Conservation (phyloP, 2,888 invertebrate genomes). For the Chrysolina oricalcia region DNA sequence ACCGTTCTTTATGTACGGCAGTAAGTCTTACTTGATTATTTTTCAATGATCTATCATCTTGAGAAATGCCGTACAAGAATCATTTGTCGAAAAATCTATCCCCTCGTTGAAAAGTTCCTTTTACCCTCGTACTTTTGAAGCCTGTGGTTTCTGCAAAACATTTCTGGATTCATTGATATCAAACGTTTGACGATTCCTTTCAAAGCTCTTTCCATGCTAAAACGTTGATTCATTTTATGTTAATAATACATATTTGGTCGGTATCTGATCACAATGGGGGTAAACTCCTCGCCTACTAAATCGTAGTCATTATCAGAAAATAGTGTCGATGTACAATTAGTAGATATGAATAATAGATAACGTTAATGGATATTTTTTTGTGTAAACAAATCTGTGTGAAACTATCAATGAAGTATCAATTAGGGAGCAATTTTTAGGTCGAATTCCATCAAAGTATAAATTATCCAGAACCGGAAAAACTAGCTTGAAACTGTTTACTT, state of each 20-base stretch:
- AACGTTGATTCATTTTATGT: background rate
- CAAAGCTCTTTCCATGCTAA: background rate
- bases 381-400: conserved; percentile 39
- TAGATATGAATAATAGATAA: conserved; percentile 35
- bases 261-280: background rate
- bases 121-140: too few relatives aligned
- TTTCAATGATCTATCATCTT: too few relatives aligned
- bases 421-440: conserved; percentile 11
- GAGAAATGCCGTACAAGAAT: too few relatives aligned
- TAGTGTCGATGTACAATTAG: conserved; percentile 42
- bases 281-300: conserved; percentile 10
- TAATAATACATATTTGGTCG: background rate
- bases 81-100: too few relatives aligned
- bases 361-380: conserved; percentile 39
- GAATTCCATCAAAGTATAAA: conserved; percentile 4
- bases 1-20: too few relatives aligned
- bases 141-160: too few relatives aligned
- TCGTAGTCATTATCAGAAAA: conserved; percentile 38
- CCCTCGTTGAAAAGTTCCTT: too few relatives aligned
- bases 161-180: too few relatives aligned
- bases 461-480: background rate
- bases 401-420: conserved; percentile 32
- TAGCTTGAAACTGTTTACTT: conserved; percentile 10
- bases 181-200: background rate
- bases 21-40: too few relatives aligned